Base-by-base conservation (phyloP, 2,888 invertebrate species). In the Acleris literana region DNA sequence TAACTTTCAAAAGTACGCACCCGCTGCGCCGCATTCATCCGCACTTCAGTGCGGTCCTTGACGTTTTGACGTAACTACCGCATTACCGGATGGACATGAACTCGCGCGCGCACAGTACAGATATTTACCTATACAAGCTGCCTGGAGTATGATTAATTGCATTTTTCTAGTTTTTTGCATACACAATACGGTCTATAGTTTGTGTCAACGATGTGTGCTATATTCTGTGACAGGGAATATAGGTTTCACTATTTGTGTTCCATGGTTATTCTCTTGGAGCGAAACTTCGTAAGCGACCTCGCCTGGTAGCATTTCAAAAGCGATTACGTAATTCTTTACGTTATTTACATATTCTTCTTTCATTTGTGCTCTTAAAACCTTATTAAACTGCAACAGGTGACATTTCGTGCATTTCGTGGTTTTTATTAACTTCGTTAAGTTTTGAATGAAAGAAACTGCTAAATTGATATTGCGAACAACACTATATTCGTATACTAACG, bases 281-380 rank as follows among this genome's bases (percentile, higher is more conserved):
- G 95, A 95, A 1, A 94, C 94, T 84, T 96, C 96, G 74, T 94
- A 96, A 39, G 93, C 89, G 0, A 95, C 95, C 1, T 93, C 85
- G 5, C 94, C 95, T 0, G 96, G 96, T 1, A 83, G 78, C 11
- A 95, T 94, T 67, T 93, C 88, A 68, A 97, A 90, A 66, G 94
- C 93, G 46, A 96, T 83, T 29, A 96, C 92, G 76, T 95, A 94
- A 74, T 94, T 81, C 5, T 76, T 81, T 64, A 78, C 78, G 48
- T 83, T 86, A 20, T 77, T 74, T 58, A 74, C 66, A 13, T 79
- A 80, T 74, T 82, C 85, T 71, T 81, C 79, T 73, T 82, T 92
- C 78, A 81, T 83, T 74, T 86, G 89, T 68, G 79, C 85, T 39
- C 93, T 83, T 63, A 92, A 76, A 57, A 95, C 79, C 63, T 83